Evolutionary conservation across 2,797 vertebrate species (phyloP).

Genomic region (Enteromius trimaculatus): DNA sequence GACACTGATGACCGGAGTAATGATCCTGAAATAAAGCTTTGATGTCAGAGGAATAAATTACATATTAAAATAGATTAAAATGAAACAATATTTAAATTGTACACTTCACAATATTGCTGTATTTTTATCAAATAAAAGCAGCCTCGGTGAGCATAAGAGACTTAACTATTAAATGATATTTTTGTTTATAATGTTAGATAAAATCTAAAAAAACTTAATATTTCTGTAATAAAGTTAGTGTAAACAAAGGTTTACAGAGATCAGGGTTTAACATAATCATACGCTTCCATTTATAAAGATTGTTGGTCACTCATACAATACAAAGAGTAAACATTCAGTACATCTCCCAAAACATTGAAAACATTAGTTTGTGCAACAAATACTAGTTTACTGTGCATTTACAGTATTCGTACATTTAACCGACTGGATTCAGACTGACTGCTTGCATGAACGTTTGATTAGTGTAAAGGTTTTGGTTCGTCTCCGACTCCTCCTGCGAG

Average conservation of each 20-base stretch:
- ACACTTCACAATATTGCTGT: background rate
- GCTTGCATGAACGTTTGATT: slow-evolving; percentile 27
- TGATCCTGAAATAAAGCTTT: background rate
- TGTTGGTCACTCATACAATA: background rate
- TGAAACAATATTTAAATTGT: background rate
- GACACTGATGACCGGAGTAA: background rate
- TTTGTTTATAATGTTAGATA: too few relatives aligned
- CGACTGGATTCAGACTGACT: background rate
- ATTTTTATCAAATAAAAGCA: background rate
- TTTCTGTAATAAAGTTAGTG: background rate
- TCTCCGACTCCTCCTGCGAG: slow-evolving; percentile 88
- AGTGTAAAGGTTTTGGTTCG: slow-evolving; percentile 78
- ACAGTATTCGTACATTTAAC: background rate
- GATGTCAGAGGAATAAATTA: background rate
- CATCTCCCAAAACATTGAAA: background rate
- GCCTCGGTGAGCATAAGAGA: background rate
- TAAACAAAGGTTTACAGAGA: background rate
- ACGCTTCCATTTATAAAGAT: background rate
- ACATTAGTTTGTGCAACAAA: background rate
- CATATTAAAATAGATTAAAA: background rate
- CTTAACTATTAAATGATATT: background rate
- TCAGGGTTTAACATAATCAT: background rate
- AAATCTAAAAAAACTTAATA: background rate
- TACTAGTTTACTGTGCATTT: slow-evolving; percentile 2
- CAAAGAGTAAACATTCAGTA: slow-evolving; percentile 6